Conservation (phyloP, 2,797 vertebrate genomes). For the Rhyacichthys aspro region DNA sequence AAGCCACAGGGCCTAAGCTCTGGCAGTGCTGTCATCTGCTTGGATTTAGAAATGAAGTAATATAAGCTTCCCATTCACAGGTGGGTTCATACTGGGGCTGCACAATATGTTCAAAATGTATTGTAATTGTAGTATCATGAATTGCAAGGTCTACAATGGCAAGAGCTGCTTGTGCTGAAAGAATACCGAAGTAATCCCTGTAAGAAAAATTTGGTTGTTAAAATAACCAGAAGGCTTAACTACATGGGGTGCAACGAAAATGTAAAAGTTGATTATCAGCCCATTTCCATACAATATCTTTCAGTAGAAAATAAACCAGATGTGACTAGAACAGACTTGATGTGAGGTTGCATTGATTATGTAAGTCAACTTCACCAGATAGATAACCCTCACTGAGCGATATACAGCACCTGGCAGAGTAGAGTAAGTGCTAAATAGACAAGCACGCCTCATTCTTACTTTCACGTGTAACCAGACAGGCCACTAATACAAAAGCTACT, state of each 20-base stretch:
- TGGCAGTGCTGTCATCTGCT: conserved; percentile 1
- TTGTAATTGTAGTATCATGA: background rate
- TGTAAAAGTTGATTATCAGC: background rate
- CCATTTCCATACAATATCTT: background rate
- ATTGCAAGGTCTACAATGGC: background rate
- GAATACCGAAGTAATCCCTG: too few species aligned
- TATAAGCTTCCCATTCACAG: conserved; percentile 3
- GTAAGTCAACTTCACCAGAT: background rate
- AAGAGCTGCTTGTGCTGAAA: background rate
- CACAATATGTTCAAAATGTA: background rate
- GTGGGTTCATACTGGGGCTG: background rate
- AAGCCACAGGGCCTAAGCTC: background rate
- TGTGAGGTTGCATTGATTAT: background rate
- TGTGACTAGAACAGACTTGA: conserved; percentile 1
- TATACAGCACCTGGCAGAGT: too few species aligned
- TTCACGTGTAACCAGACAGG: background rate
- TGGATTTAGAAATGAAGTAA: background rate
- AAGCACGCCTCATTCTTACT: too few species aligned
- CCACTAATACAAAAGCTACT: background rate
- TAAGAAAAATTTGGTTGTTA: too few species aligned
- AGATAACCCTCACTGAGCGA: too few species aligned
- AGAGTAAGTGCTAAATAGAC: too few species aligned
- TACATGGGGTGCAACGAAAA: too few species aligned
- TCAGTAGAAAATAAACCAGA: background rate
- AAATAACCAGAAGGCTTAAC: too few species aligned